A percentile compares a stretch with the other conserved stretches of the same genome.
Conservation (phyloP, 2,888 invertebrate species). For the Cylloceria caligata region DNA sequence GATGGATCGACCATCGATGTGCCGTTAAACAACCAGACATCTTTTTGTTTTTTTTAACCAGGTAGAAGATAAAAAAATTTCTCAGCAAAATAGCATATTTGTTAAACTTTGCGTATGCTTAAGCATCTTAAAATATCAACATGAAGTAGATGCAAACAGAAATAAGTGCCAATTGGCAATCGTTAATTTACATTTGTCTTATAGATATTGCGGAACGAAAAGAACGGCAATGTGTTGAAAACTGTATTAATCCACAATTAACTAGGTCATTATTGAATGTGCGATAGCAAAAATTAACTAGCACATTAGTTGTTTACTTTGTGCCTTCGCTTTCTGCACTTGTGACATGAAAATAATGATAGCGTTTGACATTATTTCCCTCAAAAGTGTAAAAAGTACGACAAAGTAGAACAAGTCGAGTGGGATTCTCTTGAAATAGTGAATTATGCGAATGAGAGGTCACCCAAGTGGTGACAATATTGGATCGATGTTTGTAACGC, state of each 20-base stretch:
- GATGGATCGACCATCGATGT: too few relatives aligned
- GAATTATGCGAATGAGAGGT: background rate
- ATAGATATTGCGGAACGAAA: background rate
- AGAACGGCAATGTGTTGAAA: background rate
- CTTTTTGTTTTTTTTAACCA: too few relatives aligned
- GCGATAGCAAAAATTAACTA: background rate
- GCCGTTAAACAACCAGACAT: too few relatives aligned
- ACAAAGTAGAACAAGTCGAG: background rate
- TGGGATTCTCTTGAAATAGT: background rate
- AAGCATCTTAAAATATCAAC: background rate
- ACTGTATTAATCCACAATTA: background rate
- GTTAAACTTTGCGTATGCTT: background rate
- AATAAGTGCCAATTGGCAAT: background rate
- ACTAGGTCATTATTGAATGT: background rate
- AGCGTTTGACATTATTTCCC: background rate
- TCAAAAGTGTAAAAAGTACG: background rate
- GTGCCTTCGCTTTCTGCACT: background rate
- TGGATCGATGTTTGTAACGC: conserved; percentile 15
- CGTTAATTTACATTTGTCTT: background rate
- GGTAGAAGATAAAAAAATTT: background rate
- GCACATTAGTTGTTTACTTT: background rate
- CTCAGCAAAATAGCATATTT: background rate
- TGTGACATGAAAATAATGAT: background rate
- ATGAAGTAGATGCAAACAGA: conserved; percentile 15
- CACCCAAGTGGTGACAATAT: background rate